Evolutionary conservation across 2,797 vertebrate species (phyloP), one percentile per base, ranked within the genome.

Genomic region (Sebastes matsubarae): DNA sequence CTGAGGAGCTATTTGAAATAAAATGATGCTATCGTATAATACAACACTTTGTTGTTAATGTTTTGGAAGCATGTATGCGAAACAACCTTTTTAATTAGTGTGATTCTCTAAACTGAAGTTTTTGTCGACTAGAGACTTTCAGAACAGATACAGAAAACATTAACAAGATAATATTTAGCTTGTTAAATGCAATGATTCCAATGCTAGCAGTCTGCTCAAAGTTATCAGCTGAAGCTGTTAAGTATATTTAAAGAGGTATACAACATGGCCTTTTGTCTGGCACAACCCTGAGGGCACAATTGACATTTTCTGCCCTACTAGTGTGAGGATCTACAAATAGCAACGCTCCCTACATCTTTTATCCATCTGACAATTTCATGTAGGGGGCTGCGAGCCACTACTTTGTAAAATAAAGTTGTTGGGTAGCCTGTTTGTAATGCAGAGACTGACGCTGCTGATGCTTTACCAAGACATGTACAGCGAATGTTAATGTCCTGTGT

Each of bases 401-500:
- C 72, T 76, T 76, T 84, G 11, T 22, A 3, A 66, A 77, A 61
- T 75, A 70, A 64, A 64, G 46, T 78, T 84, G 68, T 75, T 59
- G n/a, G 77, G 25, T 5, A 64, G n/a, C 68, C 73, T 83, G 30
- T 79, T 88, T 89, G 36, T 73, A 66, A 82, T 87, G 83, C 82
- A 67, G 75, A 27, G 50, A 59, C 55, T 64, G 72, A 61, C 1
- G 11, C 77, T 30, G 65, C 22, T n/a, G 60, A 36, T 80, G 78
- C 34, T 68, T 80, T 68, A 65, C 69, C 30, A 24, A 36, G 79
- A 73, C 69, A 68, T 83, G 86, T 75, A 83, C 57, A 82, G 77
- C 66, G 86, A 89, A 88, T 90, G 52, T 80, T 84, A 81, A 84
- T 87, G 68, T 24, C 2, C 5, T 63, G 72, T 80, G 68, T 80